A percentile compares a stretch with the other conserved stretches of the same genome.
phyloP scores from a whole-genome alignment of 2,797 vertebrate genomes.

The Aphelocoma californica region DNA sequence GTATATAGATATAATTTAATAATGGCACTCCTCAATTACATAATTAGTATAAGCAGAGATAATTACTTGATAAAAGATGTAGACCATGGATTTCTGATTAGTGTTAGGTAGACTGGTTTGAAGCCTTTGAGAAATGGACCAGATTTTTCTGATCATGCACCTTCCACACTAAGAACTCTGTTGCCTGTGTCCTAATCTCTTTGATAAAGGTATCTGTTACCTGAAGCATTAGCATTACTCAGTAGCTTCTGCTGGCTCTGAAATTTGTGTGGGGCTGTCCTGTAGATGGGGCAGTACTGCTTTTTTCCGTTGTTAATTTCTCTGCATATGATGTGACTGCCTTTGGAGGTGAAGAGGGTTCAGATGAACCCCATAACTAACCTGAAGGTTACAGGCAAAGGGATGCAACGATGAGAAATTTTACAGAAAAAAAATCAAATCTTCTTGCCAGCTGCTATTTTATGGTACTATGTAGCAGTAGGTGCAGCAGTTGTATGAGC shows the following conservation, averaged over 20 bases:
- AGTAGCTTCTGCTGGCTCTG: neutral
- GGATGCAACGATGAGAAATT: neutral
- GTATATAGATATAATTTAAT: conserved; percentile 60
- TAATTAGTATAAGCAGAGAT: conserved; percentile 58
- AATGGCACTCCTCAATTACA: conserved; percentile 55
- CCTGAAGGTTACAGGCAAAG: neutral
- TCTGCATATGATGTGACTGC: neutral
- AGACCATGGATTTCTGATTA: neutral
- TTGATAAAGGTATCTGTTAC: neutral
- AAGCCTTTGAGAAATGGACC: neutral
- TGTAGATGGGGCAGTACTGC: neutral
- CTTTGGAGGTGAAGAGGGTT: neutral
- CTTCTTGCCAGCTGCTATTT: neutral
- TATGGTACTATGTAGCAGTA: neutral
- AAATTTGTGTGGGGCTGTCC: neutral
- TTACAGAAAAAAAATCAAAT: neutral
- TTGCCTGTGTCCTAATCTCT: neutral
- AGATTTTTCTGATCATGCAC: neutral
- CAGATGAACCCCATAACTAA: neutral
- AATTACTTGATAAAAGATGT: conserved; percentile 44
- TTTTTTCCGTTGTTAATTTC: neutral
- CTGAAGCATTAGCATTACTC: neutral
- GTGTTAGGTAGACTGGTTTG: neutral
- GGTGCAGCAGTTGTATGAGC: neutral
- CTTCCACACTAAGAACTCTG: neutral